These are phyloP conservation scores for Pemphigus obesinymphae DNA, from an alignment of 1,140 invertebrate genomes.

Conservation along the genomic window DNA sequence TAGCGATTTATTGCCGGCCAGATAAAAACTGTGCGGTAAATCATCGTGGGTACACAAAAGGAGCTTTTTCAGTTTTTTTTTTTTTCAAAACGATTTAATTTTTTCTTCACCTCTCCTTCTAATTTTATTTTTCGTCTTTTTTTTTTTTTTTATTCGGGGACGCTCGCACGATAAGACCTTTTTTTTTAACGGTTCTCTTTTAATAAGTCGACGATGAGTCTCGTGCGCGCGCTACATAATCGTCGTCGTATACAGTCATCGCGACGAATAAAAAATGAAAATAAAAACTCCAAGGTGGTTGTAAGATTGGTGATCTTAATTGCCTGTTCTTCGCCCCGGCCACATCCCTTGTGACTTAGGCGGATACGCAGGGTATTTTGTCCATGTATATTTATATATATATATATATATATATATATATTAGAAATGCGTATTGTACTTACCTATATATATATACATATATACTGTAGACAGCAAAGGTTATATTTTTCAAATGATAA, in stretches of 20 bases:
- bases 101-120: slow-evolving; percentile 14
- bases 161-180: slow-evolving; percentile 15
- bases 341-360: not conserved
- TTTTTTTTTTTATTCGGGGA: not conserved
- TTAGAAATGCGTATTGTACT: not conserved
- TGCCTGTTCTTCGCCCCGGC: slow-evolving; percentile 9
- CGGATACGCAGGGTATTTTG: no score
- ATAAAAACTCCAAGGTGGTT: slow-evolving; percentile 21
- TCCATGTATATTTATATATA: not conserved
- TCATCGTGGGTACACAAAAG: slow-evolving; percentile 27
- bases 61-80: slow-evolving; percentile 10
- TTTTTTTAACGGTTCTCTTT: not conserved
- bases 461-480: not conserved
- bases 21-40: slow-evolving; percentile 38
- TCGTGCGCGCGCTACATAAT: not conserved
- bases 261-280: not conserved
- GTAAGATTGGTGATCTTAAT: slow-evolving; percentile 38
- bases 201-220: slow-evolving; percentile 36
- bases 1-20: slow-evolving; percentile 33
- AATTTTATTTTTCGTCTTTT: slow-evolving; percentile 30
- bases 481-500: slow-evolving; percentile 41
- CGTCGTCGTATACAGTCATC: not conserved
- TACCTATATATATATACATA: not conserved
- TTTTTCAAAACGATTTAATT: slow-evolving; percentile 40
- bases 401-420: not conserved